phyloP scores from a whole-genome alignment of 2,797 vertebrate species.

The Gymnoscopelus microlampas region DNA sequence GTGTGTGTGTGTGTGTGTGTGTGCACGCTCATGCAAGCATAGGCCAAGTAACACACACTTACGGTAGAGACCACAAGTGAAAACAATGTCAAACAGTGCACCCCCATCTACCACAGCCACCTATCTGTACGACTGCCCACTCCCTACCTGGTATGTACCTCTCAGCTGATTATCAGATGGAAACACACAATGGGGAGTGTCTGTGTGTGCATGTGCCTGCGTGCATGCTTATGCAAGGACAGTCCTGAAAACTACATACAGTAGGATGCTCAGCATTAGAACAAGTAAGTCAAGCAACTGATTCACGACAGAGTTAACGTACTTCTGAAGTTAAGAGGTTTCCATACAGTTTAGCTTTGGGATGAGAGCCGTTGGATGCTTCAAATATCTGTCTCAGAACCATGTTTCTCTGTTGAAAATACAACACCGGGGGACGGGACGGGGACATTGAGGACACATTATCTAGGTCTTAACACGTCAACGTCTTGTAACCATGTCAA shows the following conservation, averaged over 20 bases:
- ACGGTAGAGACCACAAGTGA: too few relatives aligned
- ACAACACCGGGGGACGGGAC: background rate
- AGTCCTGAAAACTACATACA: background rate
- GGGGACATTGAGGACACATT: conserved; percentile 8
- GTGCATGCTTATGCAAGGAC: background rate
- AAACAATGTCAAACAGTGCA: too few relatives aligned
- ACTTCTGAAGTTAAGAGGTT: too few relatives aligned
- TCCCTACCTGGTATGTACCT: background rate
- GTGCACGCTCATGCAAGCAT: background rate
- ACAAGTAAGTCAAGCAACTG: background rate
- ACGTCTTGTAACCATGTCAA: conserved; percentile 21
- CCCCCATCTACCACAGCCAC: too few relatives aligned
- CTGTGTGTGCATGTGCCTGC: background rate
- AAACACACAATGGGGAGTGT: too few relatives aligned
- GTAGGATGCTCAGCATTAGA: background rate
- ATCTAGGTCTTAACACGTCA: conserved; percentile 1
- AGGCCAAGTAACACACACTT: too few relatives aligned
- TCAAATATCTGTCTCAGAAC: too few relatives aligned
- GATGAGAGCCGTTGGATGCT: too few relatives aligned
- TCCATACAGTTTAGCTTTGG: too few relatives aligned
- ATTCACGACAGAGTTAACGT: background rate
- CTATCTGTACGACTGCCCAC: too few relatives aligned
- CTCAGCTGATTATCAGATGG: background rate
- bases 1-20: background rate
- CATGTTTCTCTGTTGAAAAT: background rate